Base-by-base conservation (phyloP, 2,113 vertebrate genomes). In the Emydocephalus ijimae region DNA sequence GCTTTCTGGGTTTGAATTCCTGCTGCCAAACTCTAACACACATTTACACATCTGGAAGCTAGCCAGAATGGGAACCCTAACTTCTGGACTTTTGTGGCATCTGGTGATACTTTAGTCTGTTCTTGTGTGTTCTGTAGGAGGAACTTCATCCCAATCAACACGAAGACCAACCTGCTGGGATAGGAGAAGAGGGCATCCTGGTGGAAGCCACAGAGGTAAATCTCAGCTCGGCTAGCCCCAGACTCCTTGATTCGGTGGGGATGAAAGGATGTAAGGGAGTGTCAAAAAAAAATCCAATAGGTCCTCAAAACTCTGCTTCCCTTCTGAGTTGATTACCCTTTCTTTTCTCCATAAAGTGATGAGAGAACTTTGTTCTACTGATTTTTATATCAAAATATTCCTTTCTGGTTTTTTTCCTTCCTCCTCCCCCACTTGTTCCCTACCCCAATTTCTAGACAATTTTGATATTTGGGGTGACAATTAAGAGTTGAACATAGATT, bases 41-140 rank as follows among this genome's bases (percentile, higher is more conserved):
- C 48, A 50, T 50, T 50, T 57, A 57, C 26, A 69, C 29, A 69
- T 74, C 69, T 74, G n/a, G 69, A 74, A 74, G 5, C n/a, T 39
- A 39, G n/a, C 5, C n/a, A 39, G n/a, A 74, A 74, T 39, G n/a
- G 15, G 15, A 39, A 74, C 2, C 69, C n/a, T 74, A n/a, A 20
- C 34, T 24, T 57, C 39, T n/a, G 26, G 48, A 18, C 7, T 21
- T 29, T 20, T 50, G 29, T 11, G n/a, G 7, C 74, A 43, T 39
- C 54, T 45, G 14, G 43, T 5, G 2, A 39, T 26, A 18, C 56
- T 43, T 0, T 2, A 81, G 39, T 81, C 39, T 93, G 61, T 85
- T 94, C 64, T 1, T 89, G 69, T 93, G 86, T 95, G 88, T 85
- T 94, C 95, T 95, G 74, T 96, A 98, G 97, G 97, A 98, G 92